Evolutionary conservation across 2,888 invertebrate genomes (phyloP).

Genomic region (Scelioninae gen. 2): DNA sequence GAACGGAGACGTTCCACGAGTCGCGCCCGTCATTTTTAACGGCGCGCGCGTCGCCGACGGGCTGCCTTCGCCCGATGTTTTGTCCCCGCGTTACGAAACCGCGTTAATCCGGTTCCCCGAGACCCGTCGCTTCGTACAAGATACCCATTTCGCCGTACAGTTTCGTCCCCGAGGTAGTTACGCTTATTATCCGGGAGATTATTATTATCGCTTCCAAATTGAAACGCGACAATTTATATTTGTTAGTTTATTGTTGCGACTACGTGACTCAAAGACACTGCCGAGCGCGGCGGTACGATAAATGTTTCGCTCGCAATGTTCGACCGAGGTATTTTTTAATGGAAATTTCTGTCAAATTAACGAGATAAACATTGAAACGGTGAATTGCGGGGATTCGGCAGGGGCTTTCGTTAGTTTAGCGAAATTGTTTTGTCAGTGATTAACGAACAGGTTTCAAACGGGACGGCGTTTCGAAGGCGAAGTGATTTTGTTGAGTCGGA

Average conservation of each 20-base stretch:
- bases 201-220: not conserved
- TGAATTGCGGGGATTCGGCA: too few relatives aligned
- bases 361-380: too few relatives aligned
- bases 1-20: not conserved
- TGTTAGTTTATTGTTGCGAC: conserved; percentile 6
- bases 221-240: conserved; percentile 2
- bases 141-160: not conserved
- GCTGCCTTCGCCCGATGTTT: conserved; percentile 1
- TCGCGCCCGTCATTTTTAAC: conserved; percentile 36
- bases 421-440: too few relatives aligned
- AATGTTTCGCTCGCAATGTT: too few relatives aligned
- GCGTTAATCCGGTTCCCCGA: not conserved
- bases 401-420: too few relatives aligned
- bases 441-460: too few relatives aligned
- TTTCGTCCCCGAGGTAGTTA: not conserved
- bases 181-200: not conserved
- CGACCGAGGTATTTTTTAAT: too few relatives aligned
- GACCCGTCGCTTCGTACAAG: not conserved
- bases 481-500: too few relatives aligned
- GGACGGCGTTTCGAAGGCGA: too few relatives aligned
- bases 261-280: conserved; percentile 18
- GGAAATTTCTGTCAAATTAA: too few relatives aligned
- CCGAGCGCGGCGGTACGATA: too few relatives aligned
- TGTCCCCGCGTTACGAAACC: conserved; percentile 9
- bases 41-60: conserved; percentile 11